phyloP scores from a whole-genome alignment of 2,113 vertebrate species.

The Bungarus multicinctus region DNA sequence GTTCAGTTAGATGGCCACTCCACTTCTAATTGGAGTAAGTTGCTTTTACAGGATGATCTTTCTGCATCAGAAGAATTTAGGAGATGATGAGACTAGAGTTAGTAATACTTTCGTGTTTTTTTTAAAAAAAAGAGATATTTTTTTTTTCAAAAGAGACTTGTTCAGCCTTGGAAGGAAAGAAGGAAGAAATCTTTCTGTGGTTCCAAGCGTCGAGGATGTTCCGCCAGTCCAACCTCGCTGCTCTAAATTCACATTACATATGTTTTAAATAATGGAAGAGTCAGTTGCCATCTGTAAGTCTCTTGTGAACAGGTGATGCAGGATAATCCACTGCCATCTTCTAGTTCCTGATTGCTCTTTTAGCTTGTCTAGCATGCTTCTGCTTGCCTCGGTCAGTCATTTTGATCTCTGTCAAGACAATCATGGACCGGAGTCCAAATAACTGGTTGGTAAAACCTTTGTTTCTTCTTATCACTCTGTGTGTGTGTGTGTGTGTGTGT shows the following conservation, averaged over 20 bases:
- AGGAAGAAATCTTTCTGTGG: neutral
- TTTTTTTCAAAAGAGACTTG: neutral
- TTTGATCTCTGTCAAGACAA: constrained; percentile 60
- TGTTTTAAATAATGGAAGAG: neutral
- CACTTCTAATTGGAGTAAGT: neutral
- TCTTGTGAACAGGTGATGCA: accelerated
- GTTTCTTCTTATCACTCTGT: neutral
- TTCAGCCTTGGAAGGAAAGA: neutral
- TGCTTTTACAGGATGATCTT: neutral
- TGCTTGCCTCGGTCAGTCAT: constrained; percentile 67
- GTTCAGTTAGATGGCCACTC: neutral
- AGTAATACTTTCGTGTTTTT: neutral
- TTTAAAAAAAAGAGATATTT: neutral
- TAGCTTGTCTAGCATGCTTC: constrained; percentile 36
- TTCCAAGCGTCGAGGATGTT: too few relatives aligned
- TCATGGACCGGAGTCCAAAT: constrained; percentile 22
- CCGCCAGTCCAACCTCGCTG: neutral
- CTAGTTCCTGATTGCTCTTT: constrained; percentile 50
- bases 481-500: constrained; percentile 3
- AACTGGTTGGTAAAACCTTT: constrained; percentile 66
- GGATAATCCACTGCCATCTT: constrained; percentile 44
- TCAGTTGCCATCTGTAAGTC: accelerated
- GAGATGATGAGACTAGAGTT: neutral
- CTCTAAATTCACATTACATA: neutral
- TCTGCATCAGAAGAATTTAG: neutral